phyloP scores from a whole-genome alignment of 2,113 vertebrate genomes.

The Loxodonta africana region DNA sequence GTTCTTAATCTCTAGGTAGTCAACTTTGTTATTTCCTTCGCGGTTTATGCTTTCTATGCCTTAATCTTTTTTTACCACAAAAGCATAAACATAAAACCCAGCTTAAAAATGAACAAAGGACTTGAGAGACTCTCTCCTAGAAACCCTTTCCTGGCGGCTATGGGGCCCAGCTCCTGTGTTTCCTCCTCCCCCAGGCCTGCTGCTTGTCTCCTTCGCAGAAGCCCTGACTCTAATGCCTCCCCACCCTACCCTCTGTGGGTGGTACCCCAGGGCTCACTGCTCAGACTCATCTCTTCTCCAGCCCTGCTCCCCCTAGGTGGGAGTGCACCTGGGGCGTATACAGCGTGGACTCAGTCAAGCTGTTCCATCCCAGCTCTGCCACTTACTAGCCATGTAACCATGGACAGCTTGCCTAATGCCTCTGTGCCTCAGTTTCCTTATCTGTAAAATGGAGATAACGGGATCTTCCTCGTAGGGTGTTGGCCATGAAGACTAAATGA shows the following conservation, averaged over 20 bases:
- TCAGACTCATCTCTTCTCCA: rapidly evolving
- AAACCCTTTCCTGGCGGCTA: background rate
- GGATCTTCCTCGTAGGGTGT: background rate
- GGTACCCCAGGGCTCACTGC: background rate
- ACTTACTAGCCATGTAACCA: background rate
- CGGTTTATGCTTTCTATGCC: background rate
- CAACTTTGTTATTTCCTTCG: background rate
- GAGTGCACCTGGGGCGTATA: too few species aligned
- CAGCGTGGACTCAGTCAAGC: background rate
- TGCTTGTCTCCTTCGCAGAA: background rate
- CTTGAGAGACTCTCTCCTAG: background rate
- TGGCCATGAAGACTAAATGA: background rate
- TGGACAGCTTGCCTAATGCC: background rate
- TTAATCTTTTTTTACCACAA: background rate
- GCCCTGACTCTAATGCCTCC: too few species aligned
- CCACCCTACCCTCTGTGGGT: rapidly evolving
- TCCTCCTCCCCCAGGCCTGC: background rate
- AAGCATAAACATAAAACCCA: background rate
- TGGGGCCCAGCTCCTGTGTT: background rate
- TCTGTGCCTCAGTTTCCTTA: background rate
- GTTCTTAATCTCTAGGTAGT: background rate
- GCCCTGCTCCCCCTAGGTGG: background rate
- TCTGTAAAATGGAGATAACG: background rate
- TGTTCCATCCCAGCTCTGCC: background rate
- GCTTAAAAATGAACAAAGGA: background rate